Base-by-base conservation (phyloP, 2,888 invertebrate species). In the Scelioninae gen. 1 region DNA sequence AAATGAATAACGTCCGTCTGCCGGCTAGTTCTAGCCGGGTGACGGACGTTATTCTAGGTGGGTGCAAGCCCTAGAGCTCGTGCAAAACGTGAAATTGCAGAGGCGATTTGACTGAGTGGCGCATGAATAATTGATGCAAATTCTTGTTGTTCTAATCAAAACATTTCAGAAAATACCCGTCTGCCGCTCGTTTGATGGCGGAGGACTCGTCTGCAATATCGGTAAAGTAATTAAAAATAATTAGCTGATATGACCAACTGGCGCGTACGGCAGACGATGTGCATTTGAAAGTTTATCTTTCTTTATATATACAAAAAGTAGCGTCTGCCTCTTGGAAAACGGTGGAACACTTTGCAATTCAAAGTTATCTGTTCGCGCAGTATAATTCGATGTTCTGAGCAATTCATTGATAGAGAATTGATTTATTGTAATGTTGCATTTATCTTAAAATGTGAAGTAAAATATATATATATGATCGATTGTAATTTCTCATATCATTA, bases 71-170 rank as follows among this genome's bases (percentile, higher is more conserved):
- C 38, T 38, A 38, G 8, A 38, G 38, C 38, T 10, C 0, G 11
- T 5, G 38, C 38, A 38, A 38, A 2, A 38, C 38, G 38, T 38
- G 9, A 38, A 38, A 10, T 38, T 38, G 8, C 38, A 10, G 38
- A 38, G 0, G 38, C 38, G 5, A 38, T 11, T 38, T 38, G 38
- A 38, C 38, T 38, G 38, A 38, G 38, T 11, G 38, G 38, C 0
- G 11, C n/a, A 45, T 45, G 45, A n/a, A 45, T 45, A 45, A 13
- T 11, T 5, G n/a, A 45, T 11, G 45, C 45, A 45, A 45, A 45
- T n/a, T n/a, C n/a, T 45, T 45, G 45, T 45, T 45, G 45, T 45
- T 45, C 45, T 13, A 9, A 45, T 45, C 45, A n/a, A 13, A 45
- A 45, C 11, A 13, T n/a, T 45, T 45, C 45, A n/a, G 45, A 45